phyloP scores from a whole-genome alignment of 2,113 vertebrate genomes.

The Kryptolebias marmoratus region DNA sequence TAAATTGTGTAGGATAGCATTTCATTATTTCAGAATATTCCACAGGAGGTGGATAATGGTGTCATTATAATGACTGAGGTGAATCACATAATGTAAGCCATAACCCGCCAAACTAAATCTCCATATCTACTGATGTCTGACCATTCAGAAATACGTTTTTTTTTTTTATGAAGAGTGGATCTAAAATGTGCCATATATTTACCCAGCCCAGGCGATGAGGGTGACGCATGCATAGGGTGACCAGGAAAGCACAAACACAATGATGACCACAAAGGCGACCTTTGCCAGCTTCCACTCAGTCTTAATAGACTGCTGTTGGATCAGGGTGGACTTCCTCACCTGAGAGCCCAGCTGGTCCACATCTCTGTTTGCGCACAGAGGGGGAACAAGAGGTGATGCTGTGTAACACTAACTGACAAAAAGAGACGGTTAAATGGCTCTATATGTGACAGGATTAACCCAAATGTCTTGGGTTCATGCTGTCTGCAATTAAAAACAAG shows the following conservation, averaged over 20 bases:
- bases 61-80: slow-evolving; percentile 23
- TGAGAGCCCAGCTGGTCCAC: slow-evolving; percentile 80
- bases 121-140: not conserved
- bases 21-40: slow-evolving; percentile 11
- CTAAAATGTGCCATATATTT: slow-evolving; percentile 45
- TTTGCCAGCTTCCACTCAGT: slow-evolving; percentile 96
- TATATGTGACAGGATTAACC: no score
- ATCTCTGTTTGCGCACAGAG: slow-evolving; percentile 76
- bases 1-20: not conserved
- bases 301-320: slow-evolving; percentile 84
- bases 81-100: not conserved
- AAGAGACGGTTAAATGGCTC: not conserved
- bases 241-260: slow-evolving; percentile 93
- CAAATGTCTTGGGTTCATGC: no score
- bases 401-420: not conserved
- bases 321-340: slow-evolving; percentile 79
- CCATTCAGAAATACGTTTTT: not conserved
- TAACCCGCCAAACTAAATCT: not conserved
- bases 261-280: slow-evolving; percentile 90
- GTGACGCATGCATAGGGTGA: slow-evolving; percentile 92
- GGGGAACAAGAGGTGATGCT: not conserved
- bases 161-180: not conserved
- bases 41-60: not conserved
- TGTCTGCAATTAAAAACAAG: no score
- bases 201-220: slow-evolving; percentile 93